Evolutionary conservation across 2,797 vertebrate genomes (phyloP).

Genomic region (Rallus crepitans): DNA sequence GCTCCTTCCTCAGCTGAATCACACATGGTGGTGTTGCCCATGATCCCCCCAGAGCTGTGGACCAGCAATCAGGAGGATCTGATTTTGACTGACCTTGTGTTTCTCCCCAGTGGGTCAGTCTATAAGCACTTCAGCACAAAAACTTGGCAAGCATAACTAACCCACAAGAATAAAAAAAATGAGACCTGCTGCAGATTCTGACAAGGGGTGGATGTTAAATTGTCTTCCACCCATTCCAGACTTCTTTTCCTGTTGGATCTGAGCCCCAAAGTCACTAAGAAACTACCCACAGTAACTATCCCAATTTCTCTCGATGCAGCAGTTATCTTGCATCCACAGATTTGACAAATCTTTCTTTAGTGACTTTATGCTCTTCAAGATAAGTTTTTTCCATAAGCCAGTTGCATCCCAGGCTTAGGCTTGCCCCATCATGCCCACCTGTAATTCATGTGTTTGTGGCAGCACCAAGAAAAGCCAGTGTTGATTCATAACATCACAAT

Average conservation of each 20-base stretch:
- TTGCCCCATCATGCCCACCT: background rate
- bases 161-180: background rate
- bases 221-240: background rate
- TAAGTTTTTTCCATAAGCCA: background rate
- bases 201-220: background rate
- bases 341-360: background rate
- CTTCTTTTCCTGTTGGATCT: background rate
- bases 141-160: background rate
- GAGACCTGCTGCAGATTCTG: background rate
- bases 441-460: background rate
- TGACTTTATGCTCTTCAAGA: background rate
- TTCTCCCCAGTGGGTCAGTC: background rate
- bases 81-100: background rate
- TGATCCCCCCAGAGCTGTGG: background rate
- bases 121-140: background rate
- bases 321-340: background rate
- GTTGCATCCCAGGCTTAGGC: background rate
- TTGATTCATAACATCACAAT: background rate
- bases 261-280: background rate
- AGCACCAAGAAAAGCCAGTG: background rate
- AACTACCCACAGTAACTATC: background rate
- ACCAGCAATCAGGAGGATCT: background rate
- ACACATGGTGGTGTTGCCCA: background rate
- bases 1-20: background rate
- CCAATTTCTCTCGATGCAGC: background rate